A percentile compares a stretch with the other conserved stretches of the same genome.
These are phyloP conservation scores for Trichonephila inaurata DNA, from an alignment of 1,140 invertebrate genomes.

Conservation along the genomic window DNA sequence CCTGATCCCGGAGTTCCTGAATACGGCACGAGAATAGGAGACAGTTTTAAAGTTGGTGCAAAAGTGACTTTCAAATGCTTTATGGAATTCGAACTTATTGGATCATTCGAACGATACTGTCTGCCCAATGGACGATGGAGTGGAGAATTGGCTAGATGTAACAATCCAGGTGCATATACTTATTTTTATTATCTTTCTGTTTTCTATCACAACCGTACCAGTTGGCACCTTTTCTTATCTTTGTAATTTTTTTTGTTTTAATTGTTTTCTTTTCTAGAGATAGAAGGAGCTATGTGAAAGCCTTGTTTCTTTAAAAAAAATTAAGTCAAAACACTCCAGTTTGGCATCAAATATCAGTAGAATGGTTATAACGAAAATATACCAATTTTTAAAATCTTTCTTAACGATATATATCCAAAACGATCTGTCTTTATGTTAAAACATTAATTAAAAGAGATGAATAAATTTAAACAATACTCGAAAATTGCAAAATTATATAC, in stretches of 20 bases:
- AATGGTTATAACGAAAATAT: no score
- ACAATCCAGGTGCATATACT: conserved; percentile 42
- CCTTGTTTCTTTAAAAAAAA: no score
- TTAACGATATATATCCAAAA: no score
- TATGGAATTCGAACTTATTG: conserved; percentile 41
- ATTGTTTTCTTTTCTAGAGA: not conserved
- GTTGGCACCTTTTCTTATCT: not conserved
- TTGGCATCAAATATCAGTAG: no score
- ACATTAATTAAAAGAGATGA: no score
- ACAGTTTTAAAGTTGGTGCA: conserved; percentile 41
- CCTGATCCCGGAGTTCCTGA: conserved; percentile 60
- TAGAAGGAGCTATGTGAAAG: no score
- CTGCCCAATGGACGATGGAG: conserved; percentile 69
- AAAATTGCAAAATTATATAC: no score
- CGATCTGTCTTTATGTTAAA: no score
- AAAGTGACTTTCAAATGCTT: conserved; percentile 69
- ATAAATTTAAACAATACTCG: no score
- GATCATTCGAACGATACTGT: conserved; percentile 65
- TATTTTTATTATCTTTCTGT: not conserved
- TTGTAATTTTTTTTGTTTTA: not conserved
- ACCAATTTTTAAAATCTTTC: no score
- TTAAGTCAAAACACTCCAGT: no score
- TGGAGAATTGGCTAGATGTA: conserved; percentile 55
- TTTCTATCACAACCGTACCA: no score
- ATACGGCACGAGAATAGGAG: conserved; percentile 30